phyloP scores from a whole-genome alignment of 2,888 invertebrate genomes.

The Anthrax anthrax region DNA sequence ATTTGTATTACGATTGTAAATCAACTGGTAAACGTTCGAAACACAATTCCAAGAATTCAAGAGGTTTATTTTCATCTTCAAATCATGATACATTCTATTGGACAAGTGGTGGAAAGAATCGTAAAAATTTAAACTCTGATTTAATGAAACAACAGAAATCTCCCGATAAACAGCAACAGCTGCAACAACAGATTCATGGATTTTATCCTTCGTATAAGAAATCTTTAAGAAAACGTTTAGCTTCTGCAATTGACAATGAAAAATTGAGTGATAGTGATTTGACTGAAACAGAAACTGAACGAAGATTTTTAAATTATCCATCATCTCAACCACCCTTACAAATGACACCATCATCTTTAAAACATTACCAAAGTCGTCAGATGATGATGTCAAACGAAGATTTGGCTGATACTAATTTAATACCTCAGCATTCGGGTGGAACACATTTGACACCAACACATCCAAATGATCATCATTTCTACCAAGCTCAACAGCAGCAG shows the following conservation, averaged over 20 bases:
- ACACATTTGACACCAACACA: background rate
- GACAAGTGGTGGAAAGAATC: constrained; percentile 25
- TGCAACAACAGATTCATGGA: background rate
- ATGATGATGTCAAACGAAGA: constrained; percentile 8
- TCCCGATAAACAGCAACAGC: background rate
- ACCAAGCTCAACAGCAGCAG: constrained; percentile 6
- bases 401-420: constrained; percentile 7
- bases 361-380: background rate
- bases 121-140: constrained; percentile 10
- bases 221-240: constrained; percentile 6
- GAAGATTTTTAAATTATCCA: constrained; percentile 2
- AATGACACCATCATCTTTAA: background rate
- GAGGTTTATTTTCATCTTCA: constrained; percentile 5
- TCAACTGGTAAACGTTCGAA: constrained; percentile 9
- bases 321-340: constrained; percentile 3
- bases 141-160: constrained; percentile 1
- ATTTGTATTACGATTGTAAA: constrained; percentile 12
- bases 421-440: constrained; percentile 1
- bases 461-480: constrained; percentile 1
- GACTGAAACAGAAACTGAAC: constrained; percentile 6
- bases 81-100: constrained; percentile 31
- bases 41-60: constrained; percentile 7
- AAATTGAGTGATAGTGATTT: constrained; percentile 9
- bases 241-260: constrained; percentile 11
- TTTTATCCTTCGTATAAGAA: constrained; percentile 33